Percentiles rank a stretch among this genome's conserved stretches.
Conservation (phyloP, 2,888 invertebrate genomes). For the Coremacera marginata region DNA sequence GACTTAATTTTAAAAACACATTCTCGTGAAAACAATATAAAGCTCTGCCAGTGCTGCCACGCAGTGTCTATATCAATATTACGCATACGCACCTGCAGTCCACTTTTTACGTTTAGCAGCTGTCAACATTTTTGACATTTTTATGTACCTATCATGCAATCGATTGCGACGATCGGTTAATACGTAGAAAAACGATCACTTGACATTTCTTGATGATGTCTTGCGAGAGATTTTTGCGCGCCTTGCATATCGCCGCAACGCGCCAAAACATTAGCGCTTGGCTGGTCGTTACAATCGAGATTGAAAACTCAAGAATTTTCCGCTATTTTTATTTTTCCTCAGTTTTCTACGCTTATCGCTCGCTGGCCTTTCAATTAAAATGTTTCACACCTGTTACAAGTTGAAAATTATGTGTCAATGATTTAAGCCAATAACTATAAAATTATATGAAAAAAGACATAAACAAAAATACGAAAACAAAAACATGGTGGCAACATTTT, state of each 20-base stretch:
- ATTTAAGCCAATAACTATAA: constrained; percentile 53
- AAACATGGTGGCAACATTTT: too few relatives aligned
- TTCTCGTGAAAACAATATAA: background rate
- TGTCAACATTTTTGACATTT: constrained; percentile 28
- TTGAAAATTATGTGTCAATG: constrained; percentile 59
- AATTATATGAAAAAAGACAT: background rate
- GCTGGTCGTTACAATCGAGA: background rate
- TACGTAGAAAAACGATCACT: background rate
- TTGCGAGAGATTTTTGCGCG: constrained; percentile 32
- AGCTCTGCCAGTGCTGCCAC: constrained; percentile 5
- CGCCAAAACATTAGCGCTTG: background rate
- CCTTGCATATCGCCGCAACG: background rate
- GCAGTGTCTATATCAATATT: constrained; percentile 24
- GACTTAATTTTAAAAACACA: too few relatives aligned
- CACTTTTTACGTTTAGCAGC: constrained; percentile 27
- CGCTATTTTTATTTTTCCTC: background rate
- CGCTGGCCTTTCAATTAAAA: constrained; percentile 46
- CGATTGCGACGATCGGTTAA: constrained; percentile 4
- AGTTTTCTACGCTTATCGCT: background rate
- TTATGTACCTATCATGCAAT: constrained; percentile 31
- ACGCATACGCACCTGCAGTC: constrained; percentile 42
- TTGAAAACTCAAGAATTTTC: background rate
- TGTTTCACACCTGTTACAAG: constrained; percentile 57
- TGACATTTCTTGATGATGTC: constrained; percentile 42
- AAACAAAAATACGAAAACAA: background rate